Conservation (phyloP, 2,113 vertebrate species). For the Phainopepla nitens region DNA sequence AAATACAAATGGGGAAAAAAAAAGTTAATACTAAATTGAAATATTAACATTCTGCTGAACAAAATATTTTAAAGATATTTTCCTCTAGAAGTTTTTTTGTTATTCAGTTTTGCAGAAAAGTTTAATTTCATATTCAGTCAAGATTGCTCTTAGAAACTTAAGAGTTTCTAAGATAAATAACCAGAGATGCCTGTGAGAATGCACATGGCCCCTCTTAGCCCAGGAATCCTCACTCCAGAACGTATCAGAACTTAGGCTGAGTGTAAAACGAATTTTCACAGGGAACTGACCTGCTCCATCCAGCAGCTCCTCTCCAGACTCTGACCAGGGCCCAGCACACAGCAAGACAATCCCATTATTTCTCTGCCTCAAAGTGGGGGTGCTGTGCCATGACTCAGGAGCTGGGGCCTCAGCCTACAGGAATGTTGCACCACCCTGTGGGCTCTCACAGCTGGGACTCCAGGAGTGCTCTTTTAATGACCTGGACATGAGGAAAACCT, state of each 20-base stretch:
- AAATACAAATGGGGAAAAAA: background rate
- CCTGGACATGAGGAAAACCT: background rate
- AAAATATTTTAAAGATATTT: background rate
- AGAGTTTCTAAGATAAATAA: background rate
- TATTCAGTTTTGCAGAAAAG: background rate
- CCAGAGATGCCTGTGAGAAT: background rate
- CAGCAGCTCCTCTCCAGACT: background rate
- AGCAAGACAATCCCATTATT: background rate
- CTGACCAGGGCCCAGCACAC: background rate
- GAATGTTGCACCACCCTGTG: too few relatives aligned
- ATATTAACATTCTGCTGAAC: background rate
- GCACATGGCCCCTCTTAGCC: background rate
- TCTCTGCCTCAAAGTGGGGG: background rate
- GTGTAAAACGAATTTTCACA: background rate
- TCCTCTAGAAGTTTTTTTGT: background rate
- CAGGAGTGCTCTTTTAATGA: background rate
- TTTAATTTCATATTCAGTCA: background rate
- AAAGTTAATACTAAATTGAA: background rate
- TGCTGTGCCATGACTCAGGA: background rate
- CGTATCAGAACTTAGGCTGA: background rate
- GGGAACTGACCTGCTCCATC: background rate
- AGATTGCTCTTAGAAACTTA: background rate
- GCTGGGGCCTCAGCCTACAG: rapidly evolving
- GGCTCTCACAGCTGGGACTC: background rate
- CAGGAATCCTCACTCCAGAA: background rate